Base-by-base conservation (phyloP, 2,797 vertebrate species). In the Percopsis omiscomaycus region DNA sequence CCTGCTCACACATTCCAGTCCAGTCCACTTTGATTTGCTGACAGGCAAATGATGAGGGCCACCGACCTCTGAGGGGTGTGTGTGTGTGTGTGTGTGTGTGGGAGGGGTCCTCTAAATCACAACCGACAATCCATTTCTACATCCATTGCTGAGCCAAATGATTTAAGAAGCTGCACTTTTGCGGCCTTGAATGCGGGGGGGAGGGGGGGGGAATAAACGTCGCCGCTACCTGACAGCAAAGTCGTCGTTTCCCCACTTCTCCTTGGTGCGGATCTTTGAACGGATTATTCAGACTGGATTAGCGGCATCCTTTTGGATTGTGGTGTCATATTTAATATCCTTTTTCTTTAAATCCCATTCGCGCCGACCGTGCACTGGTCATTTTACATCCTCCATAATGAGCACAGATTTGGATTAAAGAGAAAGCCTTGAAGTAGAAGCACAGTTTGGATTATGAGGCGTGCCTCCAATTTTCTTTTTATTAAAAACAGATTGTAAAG, bases 1-100 rank as follows among this genome's bases (percentile, higher is more conserved):
- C 1, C 42, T 52, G 54, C 51, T 71, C 56, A 61, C 50, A 30
- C 4, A 53, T 69, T 50, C 45, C 52, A 14, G 65, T 82, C 47
- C 42, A 5, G 57, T 45, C 51, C 10, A 49, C 44, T 69, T 51
- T 12, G 3, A 63, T 55, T 57, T 12, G 37, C 5, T 28, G 27
- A 61, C 58, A 29, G 62, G 48, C 12, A 46, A 62, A 37, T 59
- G 50, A 75, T 53, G 50, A 75, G 8, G 70, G 49, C 76, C 63
- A 53, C 2, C 27, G 73, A 79, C 77, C 64, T 65, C 27, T 27
- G 15, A 51, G 37, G 8, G 37, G 37, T 6, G 37, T 1, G 8
- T 9, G 37, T 1, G 32, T 5, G 32, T 4, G 32, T 51, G 49
- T 9, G 52, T 27, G 44, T 37, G 55, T 47, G 22, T 3, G 5